Conservation (phyloP, 2,113 vertebrate species). For the Rhineura floridana region DNA sequence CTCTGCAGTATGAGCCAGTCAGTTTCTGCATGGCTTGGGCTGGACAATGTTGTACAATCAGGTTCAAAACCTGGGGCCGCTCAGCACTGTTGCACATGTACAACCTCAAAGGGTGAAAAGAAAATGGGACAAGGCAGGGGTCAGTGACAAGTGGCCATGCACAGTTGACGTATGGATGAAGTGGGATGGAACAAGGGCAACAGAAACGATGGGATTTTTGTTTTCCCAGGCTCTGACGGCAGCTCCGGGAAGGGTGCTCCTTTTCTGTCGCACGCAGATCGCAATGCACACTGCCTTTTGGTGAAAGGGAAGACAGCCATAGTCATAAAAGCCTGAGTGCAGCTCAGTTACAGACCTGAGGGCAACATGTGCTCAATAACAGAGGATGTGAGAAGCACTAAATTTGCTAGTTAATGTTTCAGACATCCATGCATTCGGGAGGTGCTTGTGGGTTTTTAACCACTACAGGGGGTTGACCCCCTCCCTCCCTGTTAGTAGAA, state of each 20-base stretch:
- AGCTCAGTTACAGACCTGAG: slow-evolving; percentile 85
- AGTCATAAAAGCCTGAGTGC: slow-evolving; percentile 73
- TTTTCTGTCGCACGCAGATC: not conserved
- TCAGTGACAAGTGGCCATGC: slow-evolving; percentile 82
- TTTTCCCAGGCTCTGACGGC: slow-evolving; percentile 82
- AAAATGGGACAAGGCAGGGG: slow-evolving; percentile 70
- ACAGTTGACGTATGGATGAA: slow-evolving; percentile 69
- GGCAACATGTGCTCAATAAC: slow-evolving; percentile 76
- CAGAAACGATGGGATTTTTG: slow-evolving; percentile 71
- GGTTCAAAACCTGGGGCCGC: slow-evolving; percentile 29
- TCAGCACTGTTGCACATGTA: slow-evolving; percentile 46
- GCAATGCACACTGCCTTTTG: slow-evolving; percentile 47
- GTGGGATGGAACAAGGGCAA: slow-evolving; percentile 79
- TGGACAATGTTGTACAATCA: slow-evolving; percentile 44
- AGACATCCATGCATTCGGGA: slow-evolving; percentile 37
- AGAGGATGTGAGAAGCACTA: slow-evolving; percentile 72
- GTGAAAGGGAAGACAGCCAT: slow-evolving; percentile 54
- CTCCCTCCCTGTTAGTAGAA: not conserved
- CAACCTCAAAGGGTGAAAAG: slow-evolving; percentile 63
- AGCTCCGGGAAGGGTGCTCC: slow-evolving; percentile 35
- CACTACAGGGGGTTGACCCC: not conserved
- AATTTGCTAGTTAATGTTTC: slow-evolving; percentile 57
- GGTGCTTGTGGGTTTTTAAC: slow-evolving; percentile 21
- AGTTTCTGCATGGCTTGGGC: slow-evolving; percentile 61
- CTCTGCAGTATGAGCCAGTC: not conserved